A percentile compares a stretch with the other conserved stretches of the same genome.
Evolutionary conservation across 2,888 invertebrate species (phyloP).

Genomic region (Agapostemon virescens): DNA sequence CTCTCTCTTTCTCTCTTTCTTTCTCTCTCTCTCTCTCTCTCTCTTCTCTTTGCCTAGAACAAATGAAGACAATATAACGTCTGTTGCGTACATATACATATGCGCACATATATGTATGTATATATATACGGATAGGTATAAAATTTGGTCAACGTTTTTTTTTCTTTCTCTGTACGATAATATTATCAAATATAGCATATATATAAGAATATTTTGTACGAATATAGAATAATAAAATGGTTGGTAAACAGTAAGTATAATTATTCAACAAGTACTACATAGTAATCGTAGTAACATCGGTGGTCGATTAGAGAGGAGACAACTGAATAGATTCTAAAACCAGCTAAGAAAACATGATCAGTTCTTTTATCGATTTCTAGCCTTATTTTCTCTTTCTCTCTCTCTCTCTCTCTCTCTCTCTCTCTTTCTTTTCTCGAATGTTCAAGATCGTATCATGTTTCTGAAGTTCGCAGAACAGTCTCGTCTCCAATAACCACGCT

Average conservation of each 20-base stretch:
- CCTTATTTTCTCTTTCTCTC: too few species aligned
- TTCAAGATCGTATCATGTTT: constrained; percentile 29
- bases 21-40: constrained; percentile 54
- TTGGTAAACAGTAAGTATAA: constrained; percentile 77
- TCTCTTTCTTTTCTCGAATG: not conserved
- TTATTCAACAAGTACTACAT: constrained; percentile 77
- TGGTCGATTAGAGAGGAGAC: constrained; percentile 66
- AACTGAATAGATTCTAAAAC: constrained; percentile 45
- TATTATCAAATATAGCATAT: constrained; percentile 68
- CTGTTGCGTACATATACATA: constrained; percentile 50
- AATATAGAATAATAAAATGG: constrained; percentile 72
- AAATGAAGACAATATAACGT: constrained; percentile 58
- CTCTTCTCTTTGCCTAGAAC: constrained; percentile 43
- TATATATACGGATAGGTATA: constrained; percentile 60
- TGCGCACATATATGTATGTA: constrained; percentile 38
- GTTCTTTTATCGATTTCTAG: constrained; percentile 17
- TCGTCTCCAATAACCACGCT: constrained; percentile 59
- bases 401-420: not conserved
- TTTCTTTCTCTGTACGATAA: constrained; percentile 60
- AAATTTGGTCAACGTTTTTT: constrained; percentile 72
- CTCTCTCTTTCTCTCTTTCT: constrained; percentile 50
- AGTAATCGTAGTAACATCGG: constrained; percentile 75
- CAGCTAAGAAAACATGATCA: constrained; percentile 37
- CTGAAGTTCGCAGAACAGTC: constrained; percentile 36
- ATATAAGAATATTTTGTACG: constrained; percentile 72